Conservation (phyloP, 2,888 invertebrate genomes). For the Melieria picta region DNA sequence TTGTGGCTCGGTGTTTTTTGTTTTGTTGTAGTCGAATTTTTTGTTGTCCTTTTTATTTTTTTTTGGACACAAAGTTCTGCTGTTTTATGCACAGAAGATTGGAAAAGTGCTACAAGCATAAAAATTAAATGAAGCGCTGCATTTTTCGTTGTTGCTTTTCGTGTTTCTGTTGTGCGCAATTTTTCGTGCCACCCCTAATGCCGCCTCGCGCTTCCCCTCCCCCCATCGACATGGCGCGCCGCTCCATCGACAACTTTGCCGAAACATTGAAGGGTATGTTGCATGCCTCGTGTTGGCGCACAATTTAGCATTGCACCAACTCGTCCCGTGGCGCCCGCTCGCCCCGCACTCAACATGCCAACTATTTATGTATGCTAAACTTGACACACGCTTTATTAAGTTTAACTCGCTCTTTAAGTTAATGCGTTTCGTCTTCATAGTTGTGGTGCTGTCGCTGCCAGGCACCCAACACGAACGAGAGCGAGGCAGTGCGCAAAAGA, state of each 20-base stretch:
- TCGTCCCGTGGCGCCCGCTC: background rate
- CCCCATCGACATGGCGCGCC: background rate
- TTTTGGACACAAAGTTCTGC: slow-evolving; percentile 23
- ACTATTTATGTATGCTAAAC: slow-evolving; percentile 37
- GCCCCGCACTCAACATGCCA: slow-evolving; percentile 3
- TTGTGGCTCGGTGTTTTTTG: background rate
- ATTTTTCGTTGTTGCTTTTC: slow-evolving; percentile 4
- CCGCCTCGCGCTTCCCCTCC: background rate
- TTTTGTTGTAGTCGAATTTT: background rate
- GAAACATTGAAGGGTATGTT: too few species aligned
- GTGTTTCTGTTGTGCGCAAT: background rate
- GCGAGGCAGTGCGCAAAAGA: background rate
- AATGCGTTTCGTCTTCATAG: slow-evolving; percentile 6
- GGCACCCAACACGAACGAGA: background rate
- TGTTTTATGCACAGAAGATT: slow-evolving; percentile 24
- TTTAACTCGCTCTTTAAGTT: slow-evolving; percentile 31
- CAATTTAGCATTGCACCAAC: too few species aligned
- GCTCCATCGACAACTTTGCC: background rate
- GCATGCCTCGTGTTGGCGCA: too few species aligned
- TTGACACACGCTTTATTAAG: slow-evolving; percentile 37
- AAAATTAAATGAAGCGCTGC: slow-evolving; percentile 28
- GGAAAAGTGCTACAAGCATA: slow-evolving; percentile 26
- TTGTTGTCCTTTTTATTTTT: slow-evolving; percentile 7
- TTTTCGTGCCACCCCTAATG: too few species aligned
- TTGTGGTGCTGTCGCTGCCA: background rate